Evolutionary conservation across 2,888 invertebrate genomes (phyloP), one percentile per base, ranked within the genome.

Genomic region (Leptopilina drosophilae): DNA sequence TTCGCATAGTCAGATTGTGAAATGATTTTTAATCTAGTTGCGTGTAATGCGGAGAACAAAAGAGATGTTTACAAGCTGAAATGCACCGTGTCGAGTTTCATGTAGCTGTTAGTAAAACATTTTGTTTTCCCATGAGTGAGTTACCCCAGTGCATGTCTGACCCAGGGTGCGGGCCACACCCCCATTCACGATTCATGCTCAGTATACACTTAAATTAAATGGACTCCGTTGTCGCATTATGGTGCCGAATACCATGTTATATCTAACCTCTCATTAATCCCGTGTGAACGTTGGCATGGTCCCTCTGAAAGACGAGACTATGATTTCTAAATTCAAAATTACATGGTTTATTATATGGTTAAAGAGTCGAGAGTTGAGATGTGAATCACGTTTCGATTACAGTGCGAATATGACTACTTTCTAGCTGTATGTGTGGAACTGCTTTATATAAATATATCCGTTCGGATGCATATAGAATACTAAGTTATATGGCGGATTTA

Each of bases 181-280:
- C 89, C 88, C 90, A 88, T 90, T 88, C 86, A 89, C 87, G 87
- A 86, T 85, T 85, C 86, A 83, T 89, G 85, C 86, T 86, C 84
- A 86, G 87, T 86, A 89, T 88, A 88, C 88, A 88, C 90, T 89
- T 87, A 89, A 89, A 89, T 91, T 91, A 91, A 91, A 91, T 87
- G 88, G 85, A 86, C 86, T 87, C 87, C 85, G 87, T 90, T 90
- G 88, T 90, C 87, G 83, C 87, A 88, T 88, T 89, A 88, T 90
- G 82, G 80, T 78, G 77, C 82, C 83, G 88, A 87, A 88, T 87
- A 83, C 87, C 89, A 86, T 89, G 89, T 91, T 91, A 91, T 91
- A 91, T 88, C 90, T 91, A 91, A 91, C 91, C 91, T 89, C 88
- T 91, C 88, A 91, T 91, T 91, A 91, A 88, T 87, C 85, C 88